Base-by-base conservation (phyloP, 2,888 invertebrate genomes). In the Mellilla xanthometata region DNA sequence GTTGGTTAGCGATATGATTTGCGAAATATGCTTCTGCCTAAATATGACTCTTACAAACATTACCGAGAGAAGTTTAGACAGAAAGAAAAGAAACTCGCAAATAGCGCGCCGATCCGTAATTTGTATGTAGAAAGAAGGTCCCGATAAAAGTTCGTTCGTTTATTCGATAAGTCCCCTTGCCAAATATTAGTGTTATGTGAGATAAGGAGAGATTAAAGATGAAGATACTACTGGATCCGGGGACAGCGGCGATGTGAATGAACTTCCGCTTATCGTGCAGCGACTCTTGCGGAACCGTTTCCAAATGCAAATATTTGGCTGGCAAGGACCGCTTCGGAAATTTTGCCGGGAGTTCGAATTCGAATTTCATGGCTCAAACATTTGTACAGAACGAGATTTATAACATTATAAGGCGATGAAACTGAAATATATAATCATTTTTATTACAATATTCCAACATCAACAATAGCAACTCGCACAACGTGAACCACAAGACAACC, bases 181-280 rank as follows among this genome's bases (percentile, higher is more conserved):
- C 35, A 35, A 54, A 49, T 39, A 51, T 44, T 40, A 9, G 3
- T 38, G 33, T 43, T 32, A 32, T 30, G 19, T 35, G 30, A 38
- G 68, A 68, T 68, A 68, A 57, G 35, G 40, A 39, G 48, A 58
- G 39, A 41, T 56, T 54, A 65, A n/a, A n/a, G n/a, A 59, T 50
- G 39, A 55, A 49, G 38, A 62, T 56, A 46, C 29, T 42, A 35
- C 2, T 24, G n/a, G 43, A 32, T 22, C 39, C 56, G 47, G 54
- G 50, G 36, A 48, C 59, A 49, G 34, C 13, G 15, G 38, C 44
- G 42, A 58, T 62, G 81, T 81, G 72, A 81, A 76, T 66, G 77
- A 82, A 75, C 81, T 65, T 44, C 56, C 63, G 61, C 66, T 81
- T 81, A 83, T 82, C 81, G 76, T 73, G 30, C 73, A 58, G 42